Conservation (phyloP, 1,140 invertebrate genomes). For the Lordiphosa clarofinis region DNA sequence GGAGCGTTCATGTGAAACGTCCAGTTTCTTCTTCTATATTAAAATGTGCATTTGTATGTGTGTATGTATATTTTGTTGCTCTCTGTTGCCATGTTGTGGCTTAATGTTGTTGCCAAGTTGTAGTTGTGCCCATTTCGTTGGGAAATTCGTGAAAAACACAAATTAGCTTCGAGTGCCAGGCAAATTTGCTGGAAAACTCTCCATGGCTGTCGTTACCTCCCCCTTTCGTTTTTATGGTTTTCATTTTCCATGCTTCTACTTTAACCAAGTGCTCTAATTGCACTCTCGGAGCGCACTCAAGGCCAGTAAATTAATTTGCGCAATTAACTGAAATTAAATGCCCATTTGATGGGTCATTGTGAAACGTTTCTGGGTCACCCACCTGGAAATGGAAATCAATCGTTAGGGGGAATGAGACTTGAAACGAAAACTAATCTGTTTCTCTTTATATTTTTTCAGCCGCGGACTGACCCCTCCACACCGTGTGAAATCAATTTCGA, state of each 20-base stretch:
- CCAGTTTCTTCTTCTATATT: constrained; percentile 60
- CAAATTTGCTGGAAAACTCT: constrained; percentile 59
- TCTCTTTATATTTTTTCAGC: constrained; percentile 82
- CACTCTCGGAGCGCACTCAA: constrained; percentile 39
- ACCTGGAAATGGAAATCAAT: constrained; percentile 7
- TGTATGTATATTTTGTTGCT: constrained; percentile 1
- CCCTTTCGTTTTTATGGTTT: constrained; percentile 46
- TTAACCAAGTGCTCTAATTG: constrained; percentile 45
- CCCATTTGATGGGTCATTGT: constrained; percentile 57
- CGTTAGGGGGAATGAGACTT: neutral
- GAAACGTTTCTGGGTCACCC: constrained; percentile 32
- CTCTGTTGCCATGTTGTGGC: constrained; percentile 33
- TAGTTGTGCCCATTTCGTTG: constrained; percentile 63
- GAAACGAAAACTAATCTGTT: neutral
- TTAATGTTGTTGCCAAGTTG: constrained; percentile 29
- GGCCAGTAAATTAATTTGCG: constrained; percentile 66
- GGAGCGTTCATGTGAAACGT: constrained; percentile 78
- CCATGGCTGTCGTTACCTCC: constrained; percentile 13
- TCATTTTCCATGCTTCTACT: constrained; percentile 49
- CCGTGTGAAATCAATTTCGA: constrained; percentile 98
- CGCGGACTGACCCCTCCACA: constrained; percentile 98
- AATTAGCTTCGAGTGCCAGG: constrained; percentile 58
- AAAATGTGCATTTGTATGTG: constrained; percentile 6
- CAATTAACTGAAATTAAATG: constrained; percentile 72
- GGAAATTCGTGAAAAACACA: constrained; percentile 71